A percentile compares a stretch with the other conserved stretches of the same genome.
These are phyloP conservation scores for Macrotis lagotis DNA, from an alignment of 2,113 vertebrate genomes.

Conservation along the genomic window DNA sequence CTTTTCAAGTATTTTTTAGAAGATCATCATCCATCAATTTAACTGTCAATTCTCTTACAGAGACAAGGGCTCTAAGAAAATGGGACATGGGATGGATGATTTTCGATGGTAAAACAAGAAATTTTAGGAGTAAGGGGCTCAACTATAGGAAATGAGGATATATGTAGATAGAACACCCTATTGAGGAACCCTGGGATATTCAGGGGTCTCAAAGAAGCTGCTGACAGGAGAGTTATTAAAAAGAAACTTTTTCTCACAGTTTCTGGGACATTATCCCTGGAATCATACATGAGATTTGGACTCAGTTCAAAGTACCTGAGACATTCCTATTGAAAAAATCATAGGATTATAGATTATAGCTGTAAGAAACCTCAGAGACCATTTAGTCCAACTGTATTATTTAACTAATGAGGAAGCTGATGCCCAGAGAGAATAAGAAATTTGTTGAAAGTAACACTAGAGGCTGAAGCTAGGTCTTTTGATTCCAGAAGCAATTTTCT, in stretches of 20 bases:
- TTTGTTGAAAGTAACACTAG: neutral
- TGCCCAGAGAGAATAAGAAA: neutral
- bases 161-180: neutral
- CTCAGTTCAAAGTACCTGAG: neutral
- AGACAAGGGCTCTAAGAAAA: neutral
- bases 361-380: neutral
- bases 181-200: neutral
- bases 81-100: neutral
- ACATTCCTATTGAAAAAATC: neutral
- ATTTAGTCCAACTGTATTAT: neutral
- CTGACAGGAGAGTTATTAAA: neutral
- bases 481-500: neutral
- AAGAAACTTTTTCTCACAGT: neutral
- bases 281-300: neutral
- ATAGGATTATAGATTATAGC: neutral
- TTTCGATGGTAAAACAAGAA: neutral
- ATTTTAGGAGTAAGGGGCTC: neutral
- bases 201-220: neutral
- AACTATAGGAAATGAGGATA: neutral
- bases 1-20: neutral
- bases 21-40: neutral
- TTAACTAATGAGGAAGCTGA: neutral
- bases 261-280: neutral
- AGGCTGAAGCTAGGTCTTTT: neutral
- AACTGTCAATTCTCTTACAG: neutral